A percentile compares a stretch with the other conserved stretches of the same genome.
Conservation (phyloP, 2,888 invertebrate genomes). For the Aproaerema taeniolella region DNA sequence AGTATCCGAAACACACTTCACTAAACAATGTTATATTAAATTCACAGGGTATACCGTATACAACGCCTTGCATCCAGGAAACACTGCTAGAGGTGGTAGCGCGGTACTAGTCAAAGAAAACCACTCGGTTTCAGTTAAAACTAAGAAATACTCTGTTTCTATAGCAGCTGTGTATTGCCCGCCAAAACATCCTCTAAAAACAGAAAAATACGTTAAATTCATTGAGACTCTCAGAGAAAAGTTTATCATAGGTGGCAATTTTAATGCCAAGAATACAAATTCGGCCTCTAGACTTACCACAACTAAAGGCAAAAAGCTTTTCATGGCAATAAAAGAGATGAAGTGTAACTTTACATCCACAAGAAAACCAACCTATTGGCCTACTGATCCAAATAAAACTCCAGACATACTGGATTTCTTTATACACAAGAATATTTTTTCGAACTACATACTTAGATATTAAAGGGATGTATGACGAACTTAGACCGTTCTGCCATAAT, state of each 20-base stretch:
- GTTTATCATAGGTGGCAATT: background rate
- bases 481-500: background rate
- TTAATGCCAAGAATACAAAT: background rate
- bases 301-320: background rate
- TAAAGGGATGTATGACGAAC: background rate
- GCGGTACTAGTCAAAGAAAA: background rate
- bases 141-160: background rate
- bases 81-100: background rate
- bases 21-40: background rate
- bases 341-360: background rate
- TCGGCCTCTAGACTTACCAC: background rate
- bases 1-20: background rate
- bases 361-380: background rate
- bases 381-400: background rate
- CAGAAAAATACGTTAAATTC: background rate
- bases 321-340: background rate
- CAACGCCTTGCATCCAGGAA: background rate
- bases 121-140: background rate
- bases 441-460: background rate
- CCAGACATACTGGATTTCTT: background rate
- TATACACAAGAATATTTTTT: constrained; percentile 6
- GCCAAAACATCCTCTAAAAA: background rate
- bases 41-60: background rate
- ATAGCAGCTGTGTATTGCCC: background rate
- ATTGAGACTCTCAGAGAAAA: background rate